phyloP scores from a whole-genome alignment of 2,888 invertebrate species.

The Scaptomyza cyrtandrae region DNA sequence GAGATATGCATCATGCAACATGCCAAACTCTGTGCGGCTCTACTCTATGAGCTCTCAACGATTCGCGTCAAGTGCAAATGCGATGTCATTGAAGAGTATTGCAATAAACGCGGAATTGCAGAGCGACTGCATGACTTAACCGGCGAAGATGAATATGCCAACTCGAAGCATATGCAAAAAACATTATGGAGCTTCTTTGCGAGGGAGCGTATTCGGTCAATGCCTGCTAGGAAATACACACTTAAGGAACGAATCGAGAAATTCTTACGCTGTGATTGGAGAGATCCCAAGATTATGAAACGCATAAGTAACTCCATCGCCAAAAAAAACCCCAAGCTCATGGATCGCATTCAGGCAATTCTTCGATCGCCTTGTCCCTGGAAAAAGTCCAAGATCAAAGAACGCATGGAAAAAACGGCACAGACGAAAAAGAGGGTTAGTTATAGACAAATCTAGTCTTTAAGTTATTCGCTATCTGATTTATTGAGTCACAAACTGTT shows the following conservation, averaged over 20 bases:
- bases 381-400: neutral
- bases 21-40: conserved; percentile 30
- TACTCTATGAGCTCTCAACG: conserved; percentile 38
- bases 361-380: neutral
- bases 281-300: neutral
- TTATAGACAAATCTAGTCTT: neutral
- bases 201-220: neutral
- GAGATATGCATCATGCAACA: conserved; percentile 20
- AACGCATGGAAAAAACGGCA: too few species aligned
- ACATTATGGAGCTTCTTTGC: neutral
- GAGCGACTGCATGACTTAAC: conserved; percentile 16
- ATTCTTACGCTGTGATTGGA: neutral
- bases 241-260: neutral
- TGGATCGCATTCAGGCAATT: neutral
- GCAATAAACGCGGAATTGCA: conserved; percentile 27
- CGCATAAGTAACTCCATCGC: neutral
- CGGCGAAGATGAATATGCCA: accelerated
- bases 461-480: too few species aligned
- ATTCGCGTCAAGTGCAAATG: conserved; percentile 47
- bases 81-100: conserved; percentile 35
- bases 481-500: too few species aligned
- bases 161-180: neutral
- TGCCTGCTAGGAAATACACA: neutral
- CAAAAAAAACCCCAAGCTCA: neutral
- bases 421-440: too few species aligned